A percentile compares a stretch with the other conserved stretches of the same genome.
phyloP scores from a whole-genome alignment of 2,888 invertebrate species.

The Quadroppia sp. region DNA sequence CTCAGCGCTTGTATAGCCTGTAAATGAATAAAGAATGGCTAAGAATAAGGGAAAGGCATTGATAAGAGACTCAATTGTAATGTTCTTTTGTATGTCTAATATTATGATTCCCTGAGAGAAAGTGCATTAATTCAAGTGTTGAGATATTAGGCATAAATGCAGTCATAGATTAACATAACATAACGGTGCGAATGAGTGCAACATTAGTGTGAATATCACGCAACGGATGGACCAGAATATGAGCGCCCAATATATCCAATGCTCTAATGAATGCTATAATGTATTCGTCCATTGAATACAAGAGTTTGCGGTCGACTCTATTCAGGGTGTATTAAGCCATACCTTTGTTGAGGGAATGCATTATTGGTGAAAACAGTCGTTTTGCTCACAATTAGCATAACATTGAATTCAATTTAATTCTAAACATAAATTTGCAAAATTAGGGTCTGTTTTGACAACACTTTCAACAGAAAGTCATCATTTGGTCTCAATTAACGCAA shows the following conservation, averaged over 20 bases:
- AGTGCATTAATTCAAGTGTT: constrained; percentile 18
- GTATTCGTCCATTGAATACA: not conserved
- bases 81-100: too few species aligned
- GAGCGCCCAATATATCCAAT: not conserved
- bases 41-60: not conserved
- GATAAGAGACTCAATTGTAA: not conserved
- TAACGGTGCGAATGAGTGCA: not conserved
- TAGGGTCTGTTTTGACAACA: too few species aligned
- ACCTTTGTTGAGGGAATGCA: not conserved
- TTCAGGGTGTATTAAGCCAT: not conserved
- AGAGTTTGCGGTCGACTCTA: not conserved
- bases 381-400: constrained; percentile 1
- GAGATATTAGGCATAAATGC: constrained; percentile 2
- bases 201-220: not conserved
- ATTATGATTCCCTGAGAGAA: not conserved
- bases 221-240: not conserved
- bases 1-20: not conserved
- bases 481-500: too few species aligned
- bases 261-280: not conserved
- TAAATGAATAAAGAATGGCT: not conserved
- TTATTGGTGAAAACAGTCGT: not conserved
- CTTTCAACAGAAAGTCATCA: too few species aligned
- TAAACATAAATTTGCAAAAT: not conserved
- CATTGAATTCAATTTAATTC: not conserved
- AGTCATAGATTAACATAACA: not conserved